Evolutionary conservation across 2,113 vertebrate species (phyloP).

Genomic region (Oplegnathus fasciatus): DNA sequence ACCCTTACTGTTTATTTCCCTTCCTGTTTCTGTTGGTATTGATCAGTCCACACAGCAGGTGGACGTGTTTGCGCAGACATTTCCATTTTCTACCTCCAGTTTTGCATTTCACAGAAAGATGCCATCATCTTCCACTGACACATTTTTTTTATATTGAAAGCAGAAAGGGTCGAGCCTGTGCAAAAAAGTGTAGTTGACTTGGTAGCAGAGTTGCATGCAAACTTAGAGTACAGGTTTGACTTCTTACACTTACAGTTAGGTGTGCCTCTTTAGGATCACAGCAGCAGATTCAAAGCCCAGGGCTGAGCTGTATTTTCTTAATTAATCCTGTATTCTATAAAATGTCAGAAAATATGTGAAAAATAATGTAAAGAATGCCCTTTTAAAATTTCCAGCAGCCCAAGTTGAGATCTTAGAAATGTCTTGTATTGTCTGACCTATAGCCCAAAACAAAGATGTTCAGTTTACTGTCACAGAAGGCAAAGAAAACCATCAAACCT

Average conservation of each 20-base stretch:
- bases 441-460: not conserved
- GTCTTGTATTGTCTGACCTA: too few relatives aligned
- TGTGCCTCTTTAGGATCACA: not conserved
- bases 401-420: too few relatives aligned
- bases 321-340: not conserved
- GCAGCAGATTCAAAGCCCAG: not conserved
- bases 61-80: not conserved
- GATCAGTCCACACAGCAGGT: not conserved
- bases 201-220: not conserved
- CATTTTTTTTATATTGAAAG: not conserved
- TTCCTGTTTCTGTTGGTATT: slow-evolving; percentile 9
- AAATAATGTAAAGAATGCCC: too few relatives aligned
- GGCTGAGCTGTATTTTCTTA: not conserved
- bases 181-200: not conserved
- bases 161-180: not conserved
- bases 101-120: slow-evolving; percentile 1
- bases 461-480: not conserved
- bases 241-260: too few relatives aligned
- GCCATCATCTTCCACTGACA: not conserved
- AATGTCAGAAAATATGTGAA: not conserved
- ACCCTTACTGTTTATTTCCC: not conserved
- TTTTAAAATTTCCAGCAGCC: not conserved
- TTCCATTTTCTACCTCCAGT: slow-evolving; percentile 7
- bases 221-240: too few relatives aligned
- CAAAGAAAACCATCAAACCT: not conserved